Percentiles rank a stretch among this genome's conserved stretches.
These are phyloP conservation scores for Ormyrus labotus DNA, from an alignment of 2,888 invertebrate genomes.

Conservation along the genomic window DNA sequence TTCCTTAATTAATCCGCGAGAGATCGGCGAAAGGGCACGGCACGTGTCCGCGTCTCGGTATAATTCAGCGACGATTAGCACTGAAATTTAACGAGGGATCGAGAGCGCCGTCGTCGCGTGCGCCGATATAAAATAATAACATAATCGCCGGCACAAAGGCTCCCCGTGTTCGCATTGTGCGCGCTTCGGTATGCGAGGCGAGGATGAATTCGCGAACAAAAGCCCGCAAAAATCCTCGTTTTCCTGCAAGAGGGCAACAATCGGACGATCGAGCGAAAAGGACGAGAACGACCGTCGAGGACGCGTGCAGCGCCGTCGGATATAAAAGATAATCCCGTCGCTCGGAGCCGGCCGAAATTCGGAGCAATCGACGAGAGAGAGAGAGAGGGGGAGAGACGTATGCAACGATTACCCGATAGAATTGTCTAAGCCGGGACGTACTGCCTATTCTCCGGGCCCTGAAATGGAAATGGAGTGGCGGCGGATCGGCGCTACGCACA, in stretches of 20 bases:
- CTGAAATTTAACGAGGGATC: no score
- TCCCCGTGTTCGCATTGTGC: neutral
- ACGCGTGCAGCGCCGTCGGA: no score
- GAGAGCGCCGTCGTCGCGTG: no score
- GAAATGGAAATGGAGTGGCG: no score
- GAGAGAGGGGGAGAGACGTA: slow-evolving; percentile 22
- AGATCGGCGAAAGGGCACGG: slow-evolving; percentile 8
- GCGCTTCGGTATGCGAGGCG: neutral
- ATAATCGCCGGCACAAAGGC: neutral
- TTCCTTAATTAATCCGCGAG: slow-evolving; percentile 30
- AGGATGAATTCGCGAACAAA: slow-evolving; percentile 30
- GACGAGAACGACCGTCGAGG: neutral
- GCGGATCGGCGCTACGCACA: neutral
- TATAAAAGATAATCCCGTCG: slow-evolving; percentile 43
- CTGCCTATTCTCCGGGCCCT: slow-evolving; percentile 51
- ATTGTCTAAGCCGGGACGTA: slow-evolving; percentile 61
- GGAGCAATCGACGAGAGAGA: slow-evolving; percentile 22
- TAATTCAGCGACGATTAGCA: no score
- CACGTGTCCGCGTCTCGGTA: no score
- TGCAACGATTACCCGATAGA: slow-evolving; percentile 69
- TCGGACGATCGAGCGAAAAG: slow-evolving; percentile 11
- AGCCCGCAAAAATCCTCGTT: neutral
- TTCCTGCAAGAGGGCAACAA: slow-evolving; percentile 14
- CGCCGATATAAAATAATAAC: no score
- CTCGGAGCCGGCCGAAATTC: slow-evolving; percentile 22